Percentiles rank a stretch among this genome's conserved stretches.
phyloP scores from a whole-genome alignment of 2,888 invertebrate genomes.

The Leptinotarsa tumamoca region DNA sequence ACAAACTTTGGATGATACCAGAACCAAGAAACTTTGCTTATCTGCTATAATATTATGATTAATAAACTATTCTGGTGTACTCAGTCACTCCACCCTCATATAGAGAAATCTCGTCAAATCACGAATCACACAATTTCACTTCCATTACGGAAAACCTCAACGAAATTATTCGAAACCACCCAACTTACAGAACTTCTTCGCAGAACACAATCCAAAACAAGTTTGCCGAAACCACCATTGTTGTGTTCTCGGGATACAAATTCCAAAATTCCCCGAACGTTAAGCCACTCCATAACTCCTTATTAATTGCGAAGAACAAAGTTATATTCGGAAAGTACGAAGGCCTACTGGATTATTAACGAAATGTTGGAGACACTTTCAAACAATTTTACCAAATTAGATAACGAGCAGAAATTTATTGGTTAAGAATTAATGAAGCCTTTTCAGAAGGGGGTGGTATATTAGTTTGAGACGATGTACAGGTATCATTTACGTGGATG shows the following conservation, averaged over 20 bases:
- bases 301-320: constrained; percentile 51
- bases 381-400: constrained; percentile 35
- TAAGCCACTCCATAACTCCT: constrained; percentile 50
- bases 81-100: neutral
- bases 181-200: neutral
- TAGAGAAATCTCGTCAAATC: neutral
- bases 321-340: constrained; percentile 41
- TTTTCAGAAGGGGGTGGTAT: neutral
- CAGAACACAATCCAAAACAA: constrained; percentile 28
- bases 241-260: constrained; percentile 37
- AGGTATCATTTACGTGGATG: neutral
- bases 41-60: no score
- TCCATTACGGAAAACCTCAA: neutral
- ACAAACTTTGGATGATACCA: no score
- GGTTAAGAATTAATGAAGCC: constrained; percentile 25
- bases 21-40: no score
- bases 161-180: neutral
- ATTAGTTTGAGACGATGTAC: neutral
- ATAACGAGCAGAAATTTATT: constrained; percentile 32
- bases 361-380: constrained; percentile 37
- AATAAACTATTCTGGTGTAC: no score
- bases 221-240: constrained; percentile 28
- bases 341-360: constrained; percentile 40
- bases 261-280: constrained; percentile 39
- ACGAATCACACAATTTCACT: neutral